Evolutionary conservation across 2,797 vertebrate species (phyloP), one percentile per base, ranked within the genome.

Genomic region (Cuculus canorus): DNA sequence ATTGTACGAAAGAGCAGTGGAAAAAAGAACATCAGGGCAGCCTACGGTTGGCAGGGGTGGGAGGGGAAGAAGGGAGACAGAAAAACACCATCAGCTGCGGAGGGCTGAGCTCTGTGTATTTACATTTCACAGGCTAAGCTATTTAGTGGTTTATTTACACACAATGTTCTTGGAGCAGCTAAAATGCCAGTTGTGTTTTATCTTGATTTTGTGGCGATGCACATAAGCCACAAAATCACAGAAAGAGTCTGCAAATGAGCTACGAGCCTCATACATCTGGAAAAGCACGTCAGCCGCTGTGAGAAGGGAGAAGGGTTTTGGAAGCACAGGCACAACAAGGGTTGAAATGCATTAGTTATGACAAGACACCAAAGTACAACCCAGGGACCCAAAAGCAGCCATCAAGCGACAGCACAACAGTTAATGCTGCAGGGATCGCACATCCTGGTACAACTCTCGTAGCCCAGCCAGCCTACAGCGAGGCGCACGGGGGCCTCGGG

Each of bases 131-230:
- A 93, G 60, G 84, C 92, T 92, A 72, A 95, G 92, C 88, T 91
- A 90, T 94, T 96, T 88, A 93, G 90, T 90, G 95, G 88, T 88
- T 96, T 97, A 95, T 95, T 96, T 95, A 94, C 94, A 96, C 82
- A 93, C 93, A 94, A 56, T 89, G 84, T 96, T 88, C 88, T 93
- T 86, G 80, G 90, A 96, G 94, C 93, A 92, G 90, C 88, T 92
- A 85, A 94, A 96, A 93, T 89, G 90, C 90, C 94, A 95, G 93
- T 95, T 94, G 91, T 84, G 73, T 90, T 95, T 95, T 88, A 93
- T 94, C 88, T 86, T 27, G 68, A 84, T 93, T 96, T 89, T 77
- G 80, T 84, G 91, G 80, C 87, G 82, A 82, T 1, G 45, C 5
- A 12, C 78, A 56, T 8, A 91, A 94, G 88, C 83, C 83, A 78